Evolutionary conservation across 2,888 invertebrate genomes (phyloP), one percentile per base, ranked within the genome.

Genomic region (Physocephala rufipes): DNA sequence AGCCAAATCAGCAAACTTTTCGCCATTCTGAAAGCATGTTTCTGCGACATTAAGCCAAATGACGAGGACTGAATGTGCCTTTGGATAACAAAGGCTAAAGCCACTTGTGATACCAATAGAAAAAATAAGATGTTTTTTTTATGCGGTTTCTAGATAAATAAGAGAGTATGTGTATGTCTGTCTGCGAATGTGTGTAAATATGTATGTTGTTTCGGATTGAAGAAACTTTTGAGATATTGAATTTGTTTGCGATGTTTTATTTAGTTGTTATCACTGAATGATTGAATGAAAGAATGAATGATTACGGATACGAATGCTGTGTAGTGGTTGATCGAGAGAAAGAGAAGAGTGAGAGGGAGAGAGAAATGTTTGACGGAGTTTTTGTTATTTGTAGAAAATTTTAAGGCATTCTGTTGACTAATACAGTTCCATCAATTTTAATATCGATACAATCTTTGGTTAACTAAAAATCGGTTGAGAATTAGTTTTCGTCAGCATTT

Each of bases 1-100:
- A 82, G 82, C 82, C 81, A 82, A 82, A 82, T 80, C 81, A 62
- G 68, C 49, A 68, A n/a, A 49, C 26, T 67, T 67, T 67, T 59
- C 59, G 59, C 43, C 67, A 67, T 59, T 49, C 28, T 16, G 36
- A 49, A 62, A 68, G 36, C 67, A 28, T 26, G 58, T 58, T 58
- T 28, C 15, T 28, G 2, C 5, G 36, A 9, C 9, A 7, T 36
- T 36, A 36, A 36, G 36, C 36, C 36, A 36, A 36, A 36, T 36
- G 36, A 7, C 36, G 36, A 36, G 36, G 36, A 36, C 36, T 9
- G 36, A 36, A 9, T 36, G 36, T 7, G 36, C 36, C 36, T 36
- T 36, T 36, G 36, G 36, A 4, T 36, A 36, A 36, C 36, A 36
- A 36, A 36, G 9, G 36, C 36, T 36, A 36, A 36, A 36, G 36